phyloP scores from a whole-genome alignment of 2,888 invertebrate species.

The Caenorhabditis doughertyi region DNA sequence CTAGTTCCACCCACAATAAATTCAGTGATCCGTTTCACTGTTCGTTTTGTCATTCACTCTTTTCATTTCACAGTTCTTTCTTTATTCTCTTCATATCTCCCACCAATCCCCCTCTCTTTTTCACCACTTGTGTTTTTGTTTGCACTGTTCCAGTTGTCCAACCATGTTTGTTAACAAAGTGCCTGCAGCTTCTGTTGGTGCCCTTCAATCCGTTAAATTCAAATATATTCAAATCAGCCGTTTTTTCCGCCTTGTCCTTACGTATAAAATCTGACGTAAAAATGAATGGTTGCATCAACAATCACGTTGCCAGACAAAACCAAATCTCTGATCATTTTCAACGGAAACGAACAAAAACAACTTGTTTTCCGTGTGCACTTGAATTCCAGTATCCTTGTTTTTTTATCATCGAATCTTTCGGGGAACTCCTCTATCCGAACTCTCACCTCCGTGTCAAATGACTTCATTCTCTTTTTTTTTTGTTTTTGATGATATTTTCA shows the following conservation, averaged over 20 bases:
- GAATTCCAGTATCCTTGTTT: constrained; percentile 24
- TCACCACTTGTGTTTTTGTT: constrained; percentile 57
- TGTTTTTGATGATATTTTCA: constrained; percentile 38
- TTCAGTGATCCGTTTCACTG: constrained; percentile 35
- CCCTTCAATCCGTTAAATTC: constrained; percentile 51
- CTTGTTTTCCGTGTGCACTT: constrained; percentile 50
- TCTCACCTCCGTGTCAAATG: constrained; percentile 25
- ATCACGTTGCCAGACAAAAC: constrained; percentile 27
- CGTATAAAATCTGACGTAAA: constrained; percentile 52
- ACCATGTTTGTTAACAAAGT: constrained; percentile 60
- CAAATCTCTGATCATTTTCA: constrained; percentile 37
- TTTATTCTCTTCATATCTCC: neutral
- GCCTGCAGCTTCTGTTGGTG: constrained; percentile 16
- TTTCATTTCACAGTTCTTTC: constrained; percentile 50
- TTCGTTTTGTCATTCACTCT: neutral
- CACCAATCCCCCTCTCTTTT: neutral
- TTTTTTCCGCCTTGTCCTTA: constrained; percentile 31
- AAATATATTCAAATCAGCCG: constrained; percentile 60
- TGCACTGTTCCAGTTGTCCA: constrained; percentile 65
- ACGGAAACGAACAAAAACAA: constrained; percentile 24
- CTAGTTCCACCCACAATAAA: constrained; percentile 30
- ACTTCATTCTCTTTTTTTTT: constrained; percentile 2
- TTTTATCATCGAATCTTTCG: constrained; percentile 7
- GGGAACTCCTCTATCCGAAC: constrained; percentile 12
- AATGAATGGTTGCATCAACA: constrained; percentile 20